Evolutionary conservation across 1,140 invertebrate genomes (phyloP), one percentile per base, ranked within the genome.

Genomic region (Drosophila sucinea): DNA sequence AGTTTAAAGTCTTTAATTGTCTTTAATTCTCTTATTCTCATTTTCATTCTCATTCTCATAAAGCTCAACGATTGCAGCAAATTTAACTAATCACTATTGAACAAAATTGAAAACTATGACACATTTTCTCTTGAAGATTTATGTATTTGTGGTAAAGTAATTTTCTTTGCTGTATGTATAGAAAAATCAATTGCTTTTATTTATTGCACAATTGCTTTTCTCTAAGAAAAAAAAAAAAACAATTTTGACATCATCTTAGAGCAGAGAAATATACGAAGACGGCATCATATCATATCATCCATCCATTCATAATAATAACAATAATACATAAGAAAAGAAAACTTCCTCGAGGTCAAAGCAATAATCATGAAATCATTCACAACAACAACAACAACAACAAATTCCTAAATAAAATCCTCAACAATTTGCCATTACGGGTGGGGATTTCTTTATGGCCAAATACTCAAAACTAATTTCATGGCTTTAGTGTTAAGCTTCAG

Each of bases 401-500:
- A 60, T 60, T 27, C 25, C 55, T 47, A 70, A 60, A 56, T 61
- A 60, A 60, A 32, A 73, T 66, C 56, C 55, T 64, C 40, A 64
- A 35, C 56, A 58, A 35, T 58, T 73, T 8, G 44, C 44, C 44
- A 51, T 51, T 27, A 27, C 23, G 23, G 35, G 35, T 4, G 23
- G 44, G 25, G 44, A 51, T 51, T 51, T 51, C 23, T 51, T 68
- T 81, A 68, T 81, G 66, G 54, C 70, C 29, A 68, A 73, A 73
- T 72, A 73, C 67, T 69, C 71, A 41, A 79, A 81, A 76, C 75
- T 86, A 86, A 86, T 86, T 86, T 86, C 75, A 68, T 70, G 75
- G 78, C 82, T 86, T 81, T 72, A 79, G 56, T 58, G 54, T 63
- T 64, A 64, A 79, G 73, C 70, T 65, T 47, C 44, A 41, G 32